Conservation (phyloP, 2,888 invertebrate genomes). For the Acanthosepion lycidas region DNA sequence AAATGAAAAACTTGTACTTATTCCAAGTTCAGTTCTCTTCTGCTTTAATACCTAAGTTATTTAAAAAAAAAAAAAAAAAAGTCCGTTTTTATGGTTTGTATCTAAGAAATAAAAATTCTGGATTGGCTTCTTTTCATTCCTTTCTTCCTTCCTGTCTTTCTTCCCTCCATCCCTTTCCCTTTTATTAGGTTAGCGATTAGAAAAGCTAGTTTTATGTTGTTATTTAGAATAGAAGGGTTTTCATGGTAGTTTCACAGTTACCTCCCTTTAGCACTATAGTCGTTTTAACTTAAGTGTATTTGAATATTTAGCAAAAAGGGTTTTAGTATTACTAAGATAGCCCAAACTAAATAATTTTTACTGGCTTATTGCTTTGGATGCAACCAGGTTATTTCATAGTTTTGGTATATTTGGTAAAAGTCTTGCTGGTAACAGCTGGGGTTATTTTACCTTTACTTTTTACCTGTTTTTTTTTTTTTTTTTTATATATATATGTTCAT, state of each 20-base stretch:
- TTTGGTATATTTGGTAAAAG: neutral
- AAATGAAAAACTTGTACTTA: no score
- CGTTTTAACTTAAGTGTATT: neutral
- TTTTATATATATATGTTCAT: neutral
- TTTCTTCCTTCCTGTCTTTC: neutral
- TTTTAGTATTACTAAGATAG: neutral
- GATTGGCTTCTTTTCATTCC: neutral
- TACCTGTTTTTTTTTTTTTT: neutral
- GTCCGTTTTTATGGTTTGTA: neutral
- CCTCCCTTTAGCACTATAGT: neutral
- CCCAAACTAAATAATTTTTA: neutral
- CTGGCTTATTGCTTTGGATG: neutral
- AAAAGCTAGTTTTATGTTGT: neutral
- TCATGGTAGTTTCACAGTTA: neutral
- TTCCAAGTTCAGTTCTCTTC: no score
- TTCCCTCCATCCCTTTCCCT: neutral
- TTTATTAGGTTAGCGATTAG: neutral
- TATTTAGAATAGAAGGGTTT: neutral
- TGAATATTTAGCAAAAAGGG: neutral
- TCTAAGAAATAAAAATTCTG: constrained; percentile 11
- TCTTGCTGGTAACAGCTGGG: neutral
- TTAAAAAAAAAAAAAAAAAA: no score
- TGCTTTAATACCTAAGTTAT: no score
- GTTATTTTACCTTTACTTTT: neutral
- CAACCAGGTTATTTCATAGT: neutral